Base-by-base conservation (phyloP, 2,113 vertebrate species). In the Arizona elegans region DNA sequence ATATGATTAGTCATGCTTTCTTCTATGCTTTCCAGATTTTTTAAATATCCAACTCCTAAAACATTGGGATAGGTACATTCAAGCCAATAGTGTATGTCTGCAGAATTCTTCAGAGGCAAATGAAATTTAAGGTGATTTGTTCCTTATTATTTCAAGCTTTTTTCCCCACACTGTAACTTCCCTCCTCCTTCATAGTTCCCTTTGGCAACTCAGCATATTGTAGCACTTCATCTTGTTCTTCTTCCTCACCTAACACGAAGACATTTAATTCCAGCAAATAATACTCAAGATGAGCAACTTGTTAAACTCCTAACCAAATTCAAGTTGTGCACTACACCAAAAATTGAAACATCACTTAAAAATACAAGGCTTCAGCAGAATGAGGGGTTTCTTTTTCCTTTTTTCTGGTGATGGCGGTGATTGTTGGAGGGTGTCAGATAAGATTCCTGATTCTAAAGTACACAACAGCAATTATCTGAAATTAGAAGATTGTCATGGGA, bases 271-370 rank as follows among this genome's bases (percentile, higher is more conserved):
- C 94, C 52, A 88, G 94, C 94, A 89, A 33, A 97, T 96, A 96
- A 94, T 92, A 96, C 89, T 97, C 95, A 96, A 86, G 94, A 2
- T 95, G 94, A 96, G 95, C 95, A 96, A 97, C 59, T 95, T 97
- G 97, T 97, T 96, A 98, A 98, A 98, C 98, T 98, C 98, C 98
- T 97, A 96, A 98, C 98, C 98, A 99, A 99, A 98, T 98, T 99
- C 98, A 98, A 98, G 98, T 97, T 98, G 98, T 99, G 98, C 98
- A 98, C 98, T 98, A 98, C 95, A 97, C 97, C 97, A 97, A 98
- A 98, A 97, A 98, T 97, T 93, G 85, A 96, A 96, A 97, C 92
- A 96, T 97, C 96, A 97, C 96, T 97, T 96, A 94, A 96, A 97
- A 96, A 97, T 94, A 97, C 96, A 98, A 96, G 70, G 91, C 94